Conservation (phyloP, 2,113 vertebrate genomes). For the Perca schrenkii region DNA sequence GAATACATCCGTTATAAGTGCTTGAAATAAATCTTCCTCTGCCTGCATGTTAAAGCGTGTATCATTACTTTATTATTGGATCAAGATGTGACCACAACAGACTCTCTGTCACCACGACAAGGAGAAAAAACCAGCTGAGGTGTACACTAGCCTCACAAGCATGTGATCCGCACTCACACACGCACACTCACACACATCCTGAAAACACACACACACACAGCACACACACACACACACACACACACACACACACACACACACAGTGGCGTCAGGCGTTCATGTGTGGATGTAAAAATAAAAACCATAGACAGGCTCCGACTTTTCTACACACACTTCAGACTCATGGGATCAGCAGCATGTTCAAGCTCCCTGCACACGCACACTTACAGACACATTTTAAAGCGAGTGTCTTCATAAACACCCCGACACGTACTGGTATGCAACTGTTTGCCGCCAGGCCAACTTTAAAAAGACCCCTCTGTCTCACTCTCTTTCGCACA, state of each 20-base stretch:
- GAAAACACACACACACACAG: constrained; percentile 32
- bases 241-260: constrained; percentile 6
- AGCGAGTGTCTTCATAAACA: constrained; percentile 78
- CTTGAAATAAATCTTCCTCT: constrained; percentile 19
- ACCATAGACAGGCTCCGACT: constrained; percentile 39
- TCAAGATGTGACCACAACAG: constrained; percentile 63
- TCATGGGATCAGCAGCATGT: constrained; percentile 47
- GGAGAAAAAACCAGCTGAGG: constrained; percentile 56
- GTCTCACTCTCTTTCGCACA: constrained; percentile 80
- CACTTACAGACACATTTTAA: constrained; percentile 56
- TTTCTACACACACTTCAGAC: constrained; percentile 25
- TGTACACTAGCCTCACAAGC: constrained; percentile 42
- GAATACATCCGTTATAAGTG: constrained; percentile 9
- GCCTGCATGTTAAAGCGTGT: constrained; percentile 21
- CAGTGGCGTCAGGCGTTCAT: constrained; percentile 38
- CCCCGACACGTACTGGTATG: constrained; percentile 62
- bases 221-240: constrained; percentile 34
- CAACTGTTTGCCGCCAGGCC: constrained; percentile 64
- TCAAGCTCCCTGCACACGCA: constrained; percentile 11
- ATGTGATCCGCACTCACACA: constrained; percentile 50
- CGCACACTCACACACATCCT: constrained; percentile 28
- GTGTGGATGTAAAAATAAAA: constrained; percentile 70
- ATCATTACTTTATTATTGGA: constrained; percentile 63
- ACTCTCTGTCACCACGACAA: constrained; percentile 60
- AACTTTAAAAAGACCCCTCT: constrained; percentile 52